Evolutionary conservation across 2,888 invertebrate species (phyloP).

Genomic region (Apocheima hispidaria): DNA sequence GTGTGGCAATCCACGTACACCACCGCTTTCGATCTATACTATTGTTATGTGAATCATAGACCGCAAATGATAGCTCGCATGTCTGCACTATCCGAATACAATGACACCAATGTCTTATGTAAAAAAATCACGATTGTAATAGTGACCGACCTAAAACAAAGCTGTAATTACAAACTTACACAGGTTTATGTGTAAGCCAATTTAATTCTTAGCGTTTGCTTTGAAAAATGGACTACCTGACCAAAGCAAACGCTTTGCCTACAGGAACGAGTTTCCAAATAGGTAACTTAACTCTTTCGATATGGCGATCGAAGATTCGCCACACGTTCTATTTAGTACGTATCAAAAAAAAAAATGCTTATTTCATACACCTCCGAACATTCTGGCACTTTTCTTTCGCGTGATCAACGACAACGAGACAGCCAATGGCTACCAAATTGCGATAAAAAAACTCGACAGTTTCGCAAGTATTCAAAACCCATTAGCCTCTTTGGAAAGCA

Average conservation of each 20-base stretch:
- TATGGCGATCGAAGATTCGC: slow-evolving; percentile 11
- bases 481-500: slow-evolving; percentile 44
- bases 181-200: neutral
- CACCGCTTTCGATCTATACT: slow-evolving; percentile 47
- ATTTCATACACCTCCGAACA: slow-evolving; percentile 23
- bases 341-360: slow-evolving; percentile 30
- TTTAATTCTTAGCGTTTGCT: slow-evolving; percentile 2
- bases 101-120: slow-evolving; percentile 34
- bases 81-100: slow-evolving; percentile 34
- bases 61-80: slow-evolving; percentile 38
- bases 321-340: slow-evolving; percentile 35
- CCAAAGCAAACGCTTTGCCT: slow-evolving; percentile 9
- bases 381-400: slow-evolving; percentile 29
- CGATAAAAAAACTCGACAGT: slow-evolving; percentile 40
- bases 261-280: slow-evolving; percentile 24
- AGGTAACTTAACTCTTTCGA: slow-evolving; percentile 15
- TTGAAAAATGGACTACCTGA: slow-evolving; percentile 4
- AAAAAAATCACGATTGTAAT: slow-evolving; percentile 31
- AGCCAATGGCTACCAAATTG: slow-evolving; percentile 35
- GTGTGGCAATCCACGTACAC: slow-evolving; percentile 65
- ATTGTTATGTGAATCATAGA: slow-evolving; percentile 56
- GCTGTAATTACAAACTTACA: neutral
- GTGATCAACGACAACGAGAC: slow-evolving; percentile 32
- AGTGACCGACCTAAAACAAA: slow-evolving; percentile 18
- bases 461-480: slow-evolving; percentile 43